A percentile compares a stretch with the other conserved stretches of the same genome.
Evolutionary conservation across 2,888 invertebrate species (phyloP).

Genomic region (Sycophila texana): DNA sequence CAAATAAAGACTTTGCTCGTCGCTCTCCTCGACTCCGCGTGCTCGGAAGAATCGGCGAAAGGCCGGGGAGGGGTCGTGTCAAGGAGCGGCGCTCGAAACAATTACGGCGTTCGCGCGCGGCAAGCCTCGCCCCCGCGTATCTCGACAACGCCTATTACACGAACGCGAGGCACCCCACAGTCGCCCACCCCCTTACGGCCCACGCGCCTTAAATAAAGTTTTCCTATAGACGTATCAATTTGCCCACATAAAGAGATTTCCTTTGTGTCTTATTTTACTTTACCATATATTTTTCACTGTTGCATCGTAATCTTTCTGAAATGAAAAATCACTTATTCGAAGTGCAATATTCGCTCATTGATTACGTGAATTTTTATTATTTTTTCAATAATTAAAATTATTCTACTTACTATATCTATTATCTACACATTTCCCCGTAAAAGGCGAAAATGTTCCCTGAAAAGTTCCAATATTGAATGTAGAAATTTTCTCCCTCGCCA

Average conservation of each 20-base stretch:
- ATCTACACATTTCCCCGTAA: neutral
- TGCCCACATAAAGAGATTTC: neutral
- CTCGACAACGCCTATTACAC: neutral
- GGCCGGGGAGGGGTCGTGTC: neutral
- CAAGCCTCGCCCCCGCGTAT: neutral
- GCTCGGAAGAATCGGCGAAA: slow-evolving; percentile 20
- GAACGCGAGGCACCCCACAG: neutral
- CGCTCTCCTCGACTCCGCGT: neutral
- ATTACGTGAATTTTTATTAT: too few species aligned
- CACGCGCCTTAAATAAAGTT: slow-evolving; percentile 26
- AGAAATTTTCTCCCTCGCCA: neutral
- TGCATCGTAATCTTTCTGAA: too few species aligned
- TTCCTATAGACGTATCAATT: slow-evolving; percentile 38
- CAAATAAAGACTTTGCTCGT: slow-evolving; percentile 23
- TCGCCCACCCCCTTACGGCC: neutral
- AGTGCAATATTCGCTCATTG: too few species aligned
- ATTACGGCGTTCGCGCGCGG: slow-evolving; percentile 23
- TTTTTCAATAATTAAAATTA: too few species aligned
- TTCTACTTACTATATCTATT: too few species aligned
- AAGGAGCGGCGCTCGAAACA: slow-evolving; percentile 9
- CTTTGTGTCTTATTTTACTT: too few species aligned
- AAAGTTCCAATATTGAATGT: slow-evolving; percentile 24
- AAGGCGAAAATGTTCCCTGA: neutral
- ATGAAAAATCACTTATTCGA: too few species aligned
- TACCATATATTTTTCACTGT: too few species aligned